These are phyloP conservation scores for Oryzias celebensis DNA, from an alignment of 2,113 vertebrate genomes.

Conservation along the genomic window DNA sequence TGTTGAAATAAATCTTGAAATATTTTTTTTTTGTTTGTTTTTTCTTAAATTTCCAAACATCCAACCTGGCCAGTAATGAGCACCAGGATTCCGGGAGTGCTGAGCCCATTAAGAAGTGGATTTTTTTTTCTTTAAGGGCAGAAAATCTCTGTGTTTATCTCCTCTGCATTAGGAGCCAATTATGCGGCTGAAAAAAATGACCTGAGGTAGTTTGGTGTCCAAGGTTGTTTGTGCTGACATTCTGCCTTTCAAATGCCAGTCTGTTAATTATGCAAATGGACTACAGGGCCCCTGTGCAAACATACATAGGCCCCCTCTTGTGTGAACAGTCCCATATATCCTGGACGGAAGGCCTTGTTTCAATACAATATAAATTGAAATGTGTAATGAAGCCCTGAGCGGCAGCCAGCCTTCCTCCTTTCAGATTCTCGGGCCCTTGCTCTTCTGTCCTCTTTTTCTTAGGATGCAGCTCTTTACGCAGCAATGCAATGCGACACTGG, in stretches of 20 bases:
- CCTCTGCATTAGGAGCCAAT: slow-evolving; percentile 68
- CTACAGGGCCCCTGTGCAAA: slow-evolving; percentile 48
- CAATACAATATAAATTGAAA: slow-evolving; percentile 50
- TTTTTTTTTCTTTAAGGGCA: slow-evolving; percentile 54
- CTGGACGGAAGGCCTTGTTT: slow-evolving; percentile 33
- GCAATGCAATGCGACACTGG: slow-evolving; percentile 63
- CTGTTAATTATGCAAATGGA: slow-evolving; percentile 73
- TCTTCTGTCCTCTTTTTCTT: slow-evolving; percentile 46
- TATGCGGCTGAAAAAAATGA: slow-evolving; percentile 66
- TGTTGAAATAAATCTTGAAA: background rate
- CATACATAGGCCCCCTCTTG: slow-evolving; percentile 33
- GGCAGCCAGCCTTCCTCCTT: slow-evolving; percentile 40
- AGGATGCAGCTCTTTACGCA: slow-evolving; percentile 57
- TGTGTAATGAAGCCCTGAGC: slow-evolving; percentile 53
- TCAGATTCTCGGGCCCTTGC: slow-evolving; percentile 44
- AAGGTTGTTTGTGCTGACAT: slow-evolving; percentile 73
- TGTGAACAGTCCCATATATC: slow-evolving; percentile 36
- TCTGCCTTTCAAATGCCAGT: slow-evolving; percentile 73
- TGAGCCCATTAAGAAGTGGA: slow-evolving; percentile 44
- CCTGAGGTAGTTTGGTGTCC: slow-evolving; percentile 63
- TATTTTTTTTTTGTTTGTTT: background rate
- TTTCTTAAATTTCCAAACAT: slow-evolving; percentile 34
- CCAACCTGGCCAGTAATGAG: slow-evolving; percentile 40
- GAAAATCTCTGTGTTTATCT: slow-evolving; percentile 63
- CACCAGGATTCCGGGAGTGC: slow-evolving; percentile 31